Evolutionary conservation across 1,140 invertebrate species (phyloP).

Genomic region (Aricia agestis): DNA sequence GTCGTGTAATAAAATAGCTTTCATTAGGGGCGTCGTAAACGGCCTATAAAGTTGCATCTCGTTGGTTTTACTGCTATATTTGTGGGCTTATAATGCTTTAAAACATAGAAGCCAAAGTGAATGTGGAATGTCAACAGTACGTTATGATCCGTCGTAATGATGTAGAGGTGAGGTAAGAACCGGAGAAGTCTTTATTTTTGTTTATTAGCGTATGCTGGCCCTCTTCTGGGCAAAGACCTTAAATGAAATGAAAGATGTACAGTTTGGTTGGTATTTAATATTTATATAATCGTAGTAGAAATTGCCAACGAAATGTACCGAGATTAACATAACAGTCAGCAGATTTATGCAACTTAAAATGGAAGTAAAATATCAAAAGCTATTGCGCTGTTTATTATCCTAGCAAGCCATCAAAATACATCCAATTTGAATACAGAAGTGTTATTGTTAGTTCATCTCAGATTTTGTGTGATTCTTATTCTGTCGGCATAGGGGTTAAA

Average conservation of each 20-base stretch:
- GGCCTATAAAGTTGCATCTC: neutral
- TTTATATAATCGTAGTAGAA: no score
- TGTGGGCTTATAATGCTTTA: neutral
- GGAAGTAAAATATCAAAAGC: neutral
- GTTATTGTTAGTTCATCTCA: neutral
- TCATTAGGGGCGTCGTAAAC: conserved; percentile 10
- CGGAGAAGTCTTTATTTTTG: no score
- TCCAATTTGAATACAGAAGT: neutral
- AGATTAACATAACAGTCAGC: no score
- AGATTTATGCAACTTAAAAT: neutral
- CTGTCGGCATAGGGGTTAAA: neutral
- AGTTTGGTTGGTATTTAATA: no score
- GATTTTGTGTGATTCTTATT: no score
- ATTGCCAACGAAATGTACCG: no score
- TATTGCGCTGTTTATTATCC: no score
- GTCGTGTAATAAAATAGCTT: neutral
- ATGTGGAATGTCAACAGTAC: neutral
- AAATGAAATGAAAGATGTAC: no score
- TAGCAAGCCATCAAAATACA: neutral
- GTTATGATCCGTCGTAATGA: neutral
- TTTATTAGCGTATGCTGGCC: no score
- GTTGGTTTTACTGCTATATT: conserved; percentile 4
- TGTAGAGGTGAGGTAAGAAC: no score
- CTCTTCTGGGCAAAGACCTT: no score
- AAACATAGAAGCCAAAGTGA: neutral